Evolutionary conservation across 2,888 invertebrate genomes (phyloP).

Genomic region (Agrochola circellaris): DNA sequence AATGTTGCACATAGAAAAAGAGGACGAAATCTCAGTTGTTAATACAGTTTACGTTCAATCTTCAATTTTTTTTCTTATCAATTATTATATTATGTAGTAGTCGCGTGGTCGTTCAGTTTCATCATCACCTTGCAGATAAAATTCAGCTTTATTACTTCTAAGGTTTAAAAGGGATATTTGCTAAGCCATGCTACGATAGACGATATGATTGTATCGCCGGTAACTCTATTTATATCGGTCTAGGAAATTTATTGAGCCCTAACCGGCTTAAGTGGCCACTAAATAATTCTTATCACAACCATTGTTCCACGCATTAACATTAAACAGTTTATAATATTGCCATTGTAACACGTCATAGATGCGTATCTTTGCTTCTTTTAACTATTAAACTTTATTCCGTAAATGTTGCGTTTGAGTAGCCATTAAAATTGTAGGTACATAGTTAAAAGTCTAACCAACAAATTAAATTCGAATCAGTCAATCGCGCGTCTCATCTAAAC

Average conservation of each 20-base stretch:
- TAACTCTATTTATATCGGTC: slow-evolving; percentile 58
- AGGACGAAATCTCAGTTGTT: neutral
- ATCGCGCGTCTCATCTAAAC: slow-evolving; percentile 67
- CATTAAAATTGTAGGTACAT: slow-evolving; percentile 17
- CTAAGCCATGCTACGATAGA: slow-evolving; percentile 49
- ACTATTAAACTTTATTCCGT: slow-evolving; percentile 22
- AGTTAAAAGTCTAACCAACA: slow-evolving; percentile 47
- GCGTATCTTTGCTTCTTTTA: slow-evolving; percentile 54
- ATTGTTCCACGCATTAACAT: slow-evolving; percentile 62
- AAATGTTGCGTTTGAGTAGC: slow-evolving; percentile 12
- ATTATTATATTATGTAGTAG: neutral
- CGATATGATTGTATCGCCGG: slow-evolving; percentile 61
- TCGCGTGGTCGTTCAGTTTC: slow-evolving; percentile 2
- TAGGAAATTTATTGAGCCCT: slow-evolving; percentile 58
- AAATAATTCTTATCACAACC: slow-evolving; percentile 64
- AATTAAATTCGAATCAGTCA: slow-evolving; percentile 76
- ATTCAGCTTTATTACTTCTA: slow-evolving; percentile 27
- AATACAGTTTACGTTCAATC: neutral
- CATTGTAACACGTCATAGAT: slow-evolving; percentile 55
- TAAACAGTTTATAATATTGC: slow-evolving; percentile 61
- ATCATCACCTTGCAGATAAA: slow-evolving; percentile 15
- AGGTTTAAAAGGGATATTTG: slow-evolving; percentile 42
- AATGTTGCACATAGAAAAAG: neutral
- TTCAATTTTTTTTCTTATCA: neutral
- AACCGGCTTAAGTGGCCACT: slow-evolving; percentile 57